These are phyloP conservation scores for Leptinotarsa texana DNA, from an alignment of 1,140 invertebrate genomes.

Conservation along the genomic window DNA sequence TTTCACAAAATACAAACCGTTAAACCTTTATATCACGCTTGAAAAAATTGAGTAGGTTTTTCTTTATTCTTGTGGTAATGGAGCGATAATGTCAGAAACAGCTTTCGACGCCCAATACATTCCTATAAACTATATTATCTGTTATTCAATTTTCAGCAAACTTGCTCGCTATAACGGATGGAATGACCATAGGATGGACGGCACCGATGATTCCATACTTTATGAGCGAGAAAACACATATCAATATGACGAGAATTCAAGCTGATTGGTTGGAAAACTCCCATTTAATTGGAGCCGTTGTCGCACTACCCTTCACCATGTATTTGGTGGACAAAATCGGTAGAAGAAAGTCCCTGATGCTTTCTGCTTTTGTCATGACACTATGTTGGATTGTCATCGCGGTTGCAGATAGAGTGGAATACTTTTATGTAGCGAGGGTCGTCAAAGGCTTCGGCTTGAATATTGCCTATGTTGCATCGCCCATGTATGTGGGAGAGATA, in stretches of 20 bases:
- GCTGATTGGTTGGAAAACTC: slow-evolving; percentile 67
- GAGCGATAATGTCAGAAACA: no score
- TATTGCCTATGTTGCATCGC: slow-evolving; percentile 49
- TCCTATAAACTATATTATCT: no score
- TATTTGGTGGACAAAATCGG: slow-evolving; percentile 65
- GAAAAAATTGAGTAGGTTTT: no score
- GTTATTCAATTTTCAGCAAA: slow-evolving; percentile 34
- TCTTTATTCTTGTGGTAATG: no score
- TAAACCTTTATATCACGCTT: no score
- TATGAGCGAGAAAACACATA: slow-evolving; percentile 45
- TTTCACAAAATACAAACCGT: no score
- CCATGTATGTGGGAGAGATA: slow-evolving; percentile 53
- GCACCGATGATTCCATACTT: slow-evolving; percentile 64
- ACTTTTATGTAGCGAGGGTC: slow-evolving; percentile 59
- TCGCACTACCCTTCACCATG: slow-evolving; percentile 61
- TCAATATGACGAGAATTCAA: slow-evolving; percentile 49
- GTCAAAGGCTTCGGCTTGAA: slow-evolving; percentile 45
- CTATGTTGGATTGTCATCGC: slow-evolving; percentile 66
- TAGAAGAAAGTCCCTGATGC: slow-evolving; percentile 63
- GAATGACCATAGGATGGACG: slow-evolving; percentile 62
- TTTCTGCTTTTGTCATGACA: slow-evolving; percentile 62
- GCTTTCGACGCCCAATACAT: no score
- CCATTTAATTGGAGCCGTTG: slow-evolving; percentile 64
- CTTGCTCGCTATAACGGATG: slow-evolving; percentile 46
- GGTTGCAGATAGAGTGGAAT: slow-evolving; percentile 52